A percentile compares a stretch with the other conserved stretches of the same genome.
Evolutionary conservation across 2,113 vertebrate genomes (phyloP).

Genomic region (Corvus moneduloides): DNA sequence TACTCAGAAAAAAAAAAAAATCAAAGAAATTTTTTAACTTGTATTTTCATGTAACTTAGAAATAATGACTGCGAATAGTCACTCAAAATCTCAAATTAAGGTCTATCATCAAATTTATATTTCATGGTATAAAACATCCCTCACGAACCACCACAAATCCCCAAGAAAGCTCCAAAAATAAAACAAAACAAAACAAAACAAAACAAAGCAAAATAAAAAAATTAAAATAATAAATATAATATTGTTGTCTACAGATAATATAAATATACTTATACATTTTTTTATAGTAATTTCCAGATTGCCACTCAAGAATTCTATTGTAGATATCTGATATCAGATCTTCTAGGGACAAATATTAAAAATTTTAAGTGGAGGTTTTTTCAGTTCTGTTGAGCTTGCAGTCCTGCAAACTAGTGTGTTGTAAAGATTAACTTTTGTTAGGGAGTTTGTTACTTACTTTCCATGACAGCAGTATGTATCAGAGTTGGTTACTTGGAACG

Average conservation of each 20-base stretch:
- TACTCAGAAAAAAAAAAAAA: not conserved
- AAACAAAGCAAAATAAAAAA: not conserved
- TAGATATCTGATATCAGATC: not conserved
- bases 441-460: not conserved
- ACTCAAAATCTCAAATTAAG: not conserved
- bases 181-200: not conserved
- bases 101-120: not conserved
- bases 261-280: not conserved
- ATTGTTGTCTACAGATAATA: not conserved
- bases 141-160: not conserved
- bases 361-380: not conserved
- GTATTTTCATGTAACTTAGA: not conserved
- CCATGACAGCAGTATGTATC: not conserved
- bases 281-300: not conserved
- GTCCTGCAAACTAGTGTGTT: not conserved
- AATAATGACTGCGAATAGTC: not conserved
- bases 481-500: not conserved
- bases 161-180: not conserved
- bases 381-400: not conserved
- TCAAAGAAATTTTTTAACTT: not conserved
- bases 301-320: not conserved
- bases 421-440: not conserved
- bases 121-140: not conserved
- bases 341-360: not conserved
- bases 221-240: not conserved